Evolutionary conservation across 2,888 invertebrate genomes (phyloP).

Genomic region (Drosophila mercatorum): DNA sequence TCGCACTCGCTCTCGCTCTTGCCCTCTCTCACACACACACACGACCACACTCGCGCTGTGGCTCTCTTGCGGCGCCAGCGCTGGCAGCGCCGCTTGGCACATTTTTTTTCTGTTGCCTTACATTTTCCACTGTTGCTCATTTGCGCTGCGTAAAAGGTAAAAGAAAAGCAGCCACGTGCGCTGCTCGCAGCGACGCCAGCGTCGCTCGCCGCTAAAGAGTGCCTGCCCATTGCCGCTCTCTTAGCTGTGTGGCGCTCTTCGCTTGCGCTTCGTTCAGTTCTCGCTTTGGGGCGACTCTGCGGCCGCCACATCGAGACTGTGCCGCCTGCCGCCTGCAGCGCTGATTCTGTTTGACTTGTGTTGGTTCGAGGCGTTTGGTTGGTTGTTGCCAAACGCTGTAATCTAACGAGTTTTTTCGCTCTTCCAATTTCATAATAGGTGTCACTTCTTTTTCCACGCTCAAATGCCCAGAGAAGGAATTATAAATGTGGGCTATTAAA

Average conservation of each 20-base stretch:
- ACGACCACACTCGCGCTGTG: not conserved
- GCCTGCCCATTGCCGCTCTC: slow-evolving; percentile 40
- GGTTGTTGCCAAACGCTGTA: slow-evolving; percentile 26
- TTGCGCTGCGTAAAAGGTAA: slow-evolving; percentile 52
- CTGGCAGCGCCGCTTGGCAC: slow-evolving; percentile 60
- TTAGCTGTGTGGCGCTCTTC: slow-evolving; percentile 51
- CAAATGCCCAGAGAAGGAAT: slow-evolving; percentile 22
- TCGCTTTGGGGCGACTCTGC: slow-evolving; percentile 19
- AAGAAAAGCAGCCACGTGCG: slow-evolving; percentile 67
- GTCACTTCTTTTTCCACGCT: slow-evolving; percentile 9
- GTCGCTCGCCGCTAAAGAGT: slow-evolving; percentile 41
- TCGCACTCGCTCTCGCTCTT: slow-evolving; percentile 39
- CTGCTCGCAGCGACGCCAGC: slow-evolving; percentile 32
- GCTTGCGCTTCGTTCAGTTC: slow-evolving; percentile 72
- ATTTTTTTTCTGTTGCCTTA: slow-evolving; percentile 63
- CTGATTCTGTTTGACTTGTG: slow-evolving; percentile 13
- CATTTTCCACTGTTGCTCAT: slow-evolving; percentile 70
- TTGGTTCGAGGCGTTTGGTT: slow-evolving; percentile 41
- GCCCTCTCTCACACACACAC: slow-evolving; percentile 17
- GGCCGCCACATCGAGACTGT: not conserved
- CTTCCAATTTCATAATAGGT: slow-evolving; percentile 26
- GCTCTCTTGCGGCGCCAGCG: slow-evolving; percentile 40
- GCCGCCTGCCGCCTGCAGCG: slow-evolving; percentile 8
- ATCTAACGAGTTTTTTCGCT: slow-evolving; percentile 34
- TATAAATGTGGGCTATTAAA: slow-evolving; percentile 1